phyloP scores from a whole-genome alignment of 2,888 invertebrate species.

The Nemoura dubitans region DNA sequence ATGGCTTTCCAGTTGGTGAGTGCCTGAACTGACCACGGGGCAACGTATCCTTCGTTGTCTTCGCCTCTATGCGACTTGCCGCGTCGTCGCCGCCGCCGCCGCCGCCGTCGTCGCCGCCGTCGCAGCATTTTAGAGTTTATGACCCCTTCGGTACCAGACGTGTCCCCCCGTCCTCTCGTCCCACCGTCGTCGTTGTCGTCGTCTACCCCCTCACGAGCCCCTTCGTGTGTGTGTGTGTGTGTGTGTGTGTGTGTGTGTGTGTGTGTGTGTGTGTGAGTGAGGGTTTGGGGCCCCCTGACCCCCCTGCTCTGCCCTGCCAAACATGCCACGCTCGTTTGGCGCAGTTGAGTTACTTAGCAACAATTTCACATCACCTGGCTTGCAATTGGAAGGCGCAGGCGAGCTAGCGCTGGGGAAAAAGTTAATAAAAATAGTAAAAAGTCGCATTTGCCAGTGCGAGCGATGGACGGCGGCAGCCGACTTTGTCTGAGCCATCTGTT shows the following conservation, averaged over 20 bases:
- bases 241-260: not conserved
- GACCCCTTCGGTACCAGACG: constrained; percentile 40
- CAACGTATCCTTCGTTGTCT: constrained; percentile 31
- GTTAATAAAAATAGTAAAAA: too few relatives aligned
- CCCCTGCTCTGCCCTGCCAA: not conserved
- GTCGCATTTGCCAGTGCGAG: too few relatives aligned
- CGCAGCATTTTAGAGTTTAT: constrained; percentile 38
- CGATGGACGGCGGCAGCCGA: constrained; percentile 23
- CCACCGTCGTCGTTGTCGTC: not conserved
- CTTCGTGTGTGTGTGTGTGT: not conserved
- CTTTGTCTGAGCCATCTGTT: constrained; percentile 31
- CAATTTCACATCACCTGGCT: constrained; percentile 36
- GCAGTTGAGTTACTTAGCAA: constrained; percentile 41
- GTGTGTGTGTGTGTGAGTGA: not conserved
- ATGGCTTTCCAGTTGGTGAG: not conserved
- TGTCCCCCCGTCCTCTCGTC: constrained; percentile 19
- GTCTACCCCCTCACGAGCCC: not conserved
- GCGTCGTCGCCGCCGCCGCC: not conserved
- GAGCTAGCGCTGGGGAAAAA: not conserved
- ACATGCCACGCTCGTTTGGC: constrained; percentile 30
- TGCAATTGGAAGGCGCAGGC: not conserved
- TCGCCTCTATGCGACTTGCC: not conserved
- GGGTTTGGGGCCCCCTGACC: not conserved
- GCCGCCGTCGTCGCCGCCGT: not conserved
- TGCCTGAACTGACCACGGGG: constrained; percentile 38